Evolutionary conservation across 2,888 invertebrate genomes (phyloP).

Genomic region (Dioctria rufipes): DNA sequence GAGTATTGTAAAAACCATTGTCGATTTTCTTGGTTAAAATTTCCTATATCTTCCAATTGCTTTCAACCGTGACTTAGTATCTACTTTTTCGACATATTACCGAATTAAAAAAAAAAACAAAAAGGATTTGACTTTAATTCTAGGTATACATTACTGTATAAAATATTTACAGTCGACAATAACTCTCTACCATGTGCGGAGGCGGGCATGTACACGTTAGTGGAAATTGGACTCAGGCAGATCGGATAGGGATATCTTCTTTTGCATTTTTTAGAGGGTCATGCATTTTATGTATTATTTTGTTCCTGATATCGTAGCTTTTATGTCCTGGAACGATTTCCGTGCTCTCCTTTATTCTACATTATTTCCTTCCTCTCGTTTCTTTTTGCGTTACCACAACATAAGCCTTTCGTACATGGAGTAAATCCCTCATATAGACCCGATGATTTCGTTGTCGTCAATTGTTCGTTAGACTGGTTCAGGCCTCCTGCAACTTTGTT

Average conservation of each 20-base stretch:
- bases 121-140: constrained; percentile 54
- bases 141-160: constrained; percentile 31
- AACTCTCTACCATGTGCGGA: constrained; percentile 52
- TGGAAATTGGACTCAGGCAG: constrained; percentile 42
- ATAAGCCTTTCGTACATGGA: constrained; percentile 68
- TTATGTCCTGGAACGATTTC: constrained; percentile 36
- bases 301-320: constrained; percentile 23
- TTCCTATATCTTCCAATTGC: constrained; percentile 9
- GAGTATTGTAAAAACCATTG: constrained; percentile 35
- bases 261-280: constrained; percentile 40
- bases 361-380: constrained; percentile 28
- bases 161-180: constrained; percentile 58
- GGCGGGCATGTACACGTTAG: constrained; percentile 46
- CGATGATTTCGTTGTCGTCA: constrained; percentile 68
- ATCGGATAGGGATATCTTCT: constrained; percentile 12
- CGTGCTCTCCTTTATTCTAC: not conserved
- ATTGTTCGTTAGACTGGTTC: constrained; percentile 69
- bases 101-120: constrained; percentile 38
- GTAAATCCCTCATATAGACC: constrained; percentile 66
- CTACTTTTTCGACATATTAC: constrained; percentile 42
- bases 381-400: constrained; percentile 66
- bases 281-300: constrained; percentile 38
- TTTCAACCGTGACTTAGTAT: constrained; percentile 27
- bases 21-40: constrained; percentile 34
- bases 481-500: constrained; percentile 66